Conservation (phyloP, 2,888 invertebrate species). For the Oscheius sp. region DNA sequence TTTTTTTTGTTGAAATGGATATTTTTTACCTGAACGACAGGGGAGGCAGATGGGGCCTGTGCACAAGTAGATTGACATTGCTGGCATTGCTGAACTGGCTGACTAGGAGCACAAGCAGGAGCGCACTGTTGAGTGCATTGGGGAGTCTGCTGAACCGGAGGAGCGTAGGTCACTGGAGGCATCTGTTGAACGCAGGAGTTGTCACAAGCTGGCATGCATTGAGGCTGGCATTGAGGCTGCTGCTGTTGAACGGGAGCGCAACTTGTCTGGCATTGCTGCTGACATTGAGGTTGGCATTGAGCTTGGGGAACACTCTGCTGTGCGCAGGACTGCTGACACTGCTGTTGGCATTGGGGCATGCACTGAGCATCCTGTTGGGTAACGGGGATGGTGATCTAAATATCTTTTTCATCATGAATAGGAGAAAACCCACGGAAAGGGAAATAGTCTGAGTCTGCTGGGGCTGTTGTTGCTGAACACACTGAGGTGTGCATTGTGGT, state of each 20-base stretch:
- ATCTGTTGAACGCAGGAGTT: conserved; percentile 34
- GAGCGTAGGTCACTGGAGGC: conserved; percentile 24
- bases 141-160: conserved; percentile 28
- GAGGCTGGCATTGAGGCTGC: conserved; percentile 33
- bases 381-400: conserved; percentile 27
- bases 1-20: no score
- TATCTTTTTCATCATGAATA: background rate
- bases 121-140: conserved; percentile 36
- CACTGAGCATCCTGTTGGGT: conserved; percentile 35
- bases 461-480: conserved; percentile 25
- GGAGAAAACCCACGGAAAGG: conserved; percentile 16
- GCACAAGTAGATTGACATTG: conserved; percentile 36
- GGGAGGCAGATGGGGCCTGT: conserved; percentile 34
- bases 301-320: conserved; percentile 38
- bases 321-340: conserved; percentile 38
- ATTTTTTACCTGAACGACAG: conserved; percentile 24
- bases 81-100: conserved; percentile 35
- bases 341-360: conserved; percentile 43
- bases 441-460: conserved; percentile 33
- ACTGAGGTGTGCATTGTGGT: conserved; percentile 29
- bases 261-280: conserved; percentile 29
- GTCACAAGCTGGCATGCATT: conserved; percentile 43
- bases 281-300: conserved; percentile 28
- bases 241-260: conserved; percentile 32
- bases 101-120: conserved; percentile 33